These are phyloP conservation scores for Actinia equina DNA, from an alignment of 64 coral and sea anemone genomes.

Conservation along the genomic window DNA sequence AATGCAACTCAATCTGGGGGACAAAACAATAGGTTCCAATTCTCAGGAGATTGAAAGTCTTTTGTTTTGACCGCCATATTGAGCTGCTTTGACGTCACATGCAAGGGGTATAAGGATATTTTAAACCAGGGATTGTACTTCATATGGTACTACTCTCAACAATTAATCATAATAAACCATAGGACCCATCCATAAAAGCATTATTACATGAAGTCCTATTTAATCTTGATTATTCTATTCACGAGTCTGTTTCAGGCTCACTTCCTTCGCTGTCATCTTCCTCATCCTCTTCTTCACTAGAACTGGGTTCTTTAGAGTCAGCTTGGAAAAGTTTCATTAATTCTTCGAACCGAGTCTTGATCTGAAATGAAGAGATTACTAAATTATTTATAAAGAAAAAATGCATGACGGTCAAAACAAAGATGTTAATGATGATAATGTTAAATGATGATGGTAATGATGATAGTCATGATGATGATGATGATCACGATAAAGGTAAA, in stretches of 20 bases:
- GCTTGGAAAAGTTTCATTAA: slow-evolving; percentile 48
- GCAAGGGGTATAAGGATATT: too few relatives aligned
- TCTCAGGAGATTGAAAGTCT: too few relatives aligned
- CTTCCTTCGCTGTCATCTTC: slow-evolving; percentile 40
- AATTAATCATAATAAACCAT: too few relatives aligned
- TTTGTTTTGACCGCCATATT: too few relatives aligned
- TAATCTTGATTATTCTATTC: neutral
- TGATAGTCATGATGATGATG: too few relatives aligned
- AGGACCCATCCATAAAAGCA: too few relatives aligned
- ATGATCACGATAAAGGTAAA: too few relatives aligned
- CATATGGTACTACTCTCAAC: too few relatives aligned
- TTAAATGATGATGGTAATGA: neutral
- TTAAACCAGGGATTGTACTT: too few relatives aligned
- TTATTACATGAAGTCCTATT: neutral
- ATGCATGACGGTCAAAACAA: neutral
- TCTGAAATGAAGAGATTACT: neutral
- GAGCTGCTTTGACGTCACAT: too few relatives aligned
- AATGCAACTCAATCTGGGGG: too few relatives aligned
- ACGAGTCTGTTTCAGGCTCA: slow-evolving; percentile 16
- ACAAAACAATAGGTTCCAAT: too few relatives aligned
- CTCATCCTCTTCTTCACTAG: slow-evolving; percentile 43
- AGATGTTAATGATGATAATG: neutral
- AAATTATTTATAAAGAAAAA: neutral
- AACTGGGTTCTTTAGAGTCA: slow-evolving; percentile 26
- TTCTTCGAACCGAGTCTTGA: slow-evolving; percentile 51